These are phyloP conservation scores for Tragelaphus oryx DNA, from an alignment of 2,797 vertebrate genomes.

Conservation along the genomic window DNA sequence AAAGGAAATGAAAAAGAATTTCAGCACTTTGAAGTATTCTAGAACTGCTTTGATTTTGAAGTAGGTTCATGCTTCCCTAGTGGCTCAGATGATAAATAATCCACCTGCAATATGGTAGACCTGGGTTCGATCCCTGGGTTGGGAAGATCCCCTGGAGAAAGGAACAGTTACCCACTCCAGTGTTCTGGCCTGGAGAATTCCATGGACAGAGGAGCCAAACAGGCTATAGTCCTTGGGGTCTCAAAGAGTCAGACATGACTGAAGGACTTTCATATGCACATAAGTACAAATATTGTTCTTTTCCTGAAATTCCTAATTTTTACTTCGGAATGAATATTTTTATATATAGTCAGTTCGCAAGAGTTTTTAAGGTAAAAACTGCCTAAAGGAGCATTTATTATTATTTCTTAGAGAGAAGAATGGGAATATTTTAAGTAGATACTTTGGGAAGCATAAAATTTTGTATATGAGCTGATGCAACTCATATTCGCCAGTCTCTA, in stretches of 20 bases:
- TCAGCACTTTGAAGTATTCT: not conserved
- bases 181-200: not conserved
- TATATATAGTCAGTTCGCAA: not conserved
- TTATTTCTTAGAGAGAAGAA: not conserved
- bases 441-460: not conserved
- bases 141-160: not conserved
- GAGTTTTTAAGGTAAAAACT: conserved; percentile 4
- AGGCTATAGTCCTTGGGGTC: not conserved
- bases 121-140: not conserved
- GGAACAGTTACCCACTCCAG: not conserved
- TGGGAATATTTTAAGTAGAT: conserved; percentile 8
- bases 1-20: not conserved
- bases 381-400: not conserved
- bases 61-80: not conserved
- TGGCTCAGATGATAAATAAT: not conserved
- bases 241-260: not conserved
- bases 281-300: not conserved
- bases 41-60: not conserved
- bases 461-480: not conserved
- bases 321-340: not conserved
- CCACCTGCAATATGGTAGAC: rapidly evolving
- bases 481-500: not conserved
- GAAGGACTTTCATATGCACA: not conserved
- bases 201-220: not conserved
- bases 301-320: not conserved